Base-by-base conservation (phyloP, 2,797 vertebrate species). In the Euthynnus affinis region DNA sequence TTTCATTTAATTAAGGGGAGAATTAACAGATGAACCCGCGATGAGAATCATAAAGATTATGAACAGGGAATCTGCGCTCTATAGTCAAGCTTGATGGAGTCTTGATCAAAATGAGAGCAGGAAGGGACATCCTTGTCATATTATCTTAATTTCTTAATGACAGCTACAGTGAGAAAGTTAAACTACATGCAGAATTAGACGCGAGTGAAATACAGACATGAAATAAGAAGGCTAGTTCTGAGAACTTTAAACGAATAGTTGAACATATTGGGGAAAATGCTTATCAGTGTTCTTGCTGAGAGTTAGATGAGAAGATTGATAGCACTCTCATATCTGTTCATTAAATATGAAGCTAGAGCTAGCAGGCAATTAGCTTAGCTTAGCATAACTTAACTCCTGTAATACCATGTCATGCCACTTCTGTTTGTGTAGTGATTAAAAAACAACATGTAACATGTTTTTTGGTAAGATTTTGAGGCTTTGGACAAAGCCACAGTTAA, bases 1-100 rank as follows among this genome's bases (percentile, higher is more conserved):
- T 80, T 77, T 75, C n/a, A 71, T 79, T 88, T 88, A 68, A 88
- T 87, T 82, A 84, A 67, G 75, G 20, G 48, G 17, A 20, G 44
- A 79, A 67, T 77, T 60, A 71, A 55, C 23, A 48, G 70, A 71
- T 48, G 51, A 68, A 74, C 61, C 57, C 18, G 18, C 9, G 32
- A 32, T 4, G 25, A 61, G 55, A 68, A 62, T 48, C 59, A 40
- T 25, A 64, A 76, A 66, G 69, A 64, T 77, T 34, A 53, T 20
- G 13, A 71, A 56, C 62, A 58, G 27, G 64, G n/a, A 17, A 57
- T 52, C 20, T 44, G 57, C 3, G 46, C 48, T 68, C 55, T 8
- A 5, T 2, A 14, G 48, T 87, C n/a, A 52, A 40, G 57, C 69
- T n/a, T 3, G 18, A 74, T 64, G 64, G 55, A 40, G 52, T 56